Evolutionary conservation across 2,797 vertebrate species (phyloP).

Genomic region (Crossoptilon crossoptilon): DNA sequence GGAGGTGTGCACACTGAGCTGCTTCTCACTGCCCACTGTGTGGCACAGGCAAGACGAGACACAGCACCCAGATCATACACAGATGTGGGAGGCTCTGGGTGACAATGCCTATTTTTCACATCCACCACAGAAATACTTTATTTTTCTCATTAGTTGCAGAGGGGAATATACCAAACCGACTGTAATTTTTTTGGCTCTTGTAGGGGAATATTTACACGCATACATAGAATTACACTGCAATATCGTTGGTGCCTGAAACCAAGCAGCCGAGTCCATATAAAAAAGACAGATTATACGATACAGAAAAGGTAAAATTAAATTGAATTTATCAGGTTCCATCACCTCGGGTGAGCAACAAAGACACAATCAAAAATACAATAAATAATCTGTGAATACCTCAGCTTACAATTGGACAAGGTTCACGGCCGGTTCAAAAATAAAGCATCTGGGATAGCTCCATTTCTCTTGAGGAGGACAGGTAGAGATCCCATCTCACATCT

Average conservation of each 20-base stretch:
- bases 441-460: constrained; percentile 27
- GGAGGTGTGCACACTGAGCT: neutral
- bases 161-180: neutral
- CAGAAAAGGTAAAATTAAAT: constrained; percentile 43
- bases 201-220: neutral
- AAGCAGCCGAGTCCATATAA: constrained; percentile 7
- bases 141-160: constrained; percentile 33
- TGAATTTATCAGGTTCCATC: constrained; percentile 41
- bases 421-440: constrained; percentile 18
- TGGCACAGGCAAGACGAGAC: neutral
- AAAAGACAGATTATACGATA: constrained; percentile 19
- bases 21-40: neutral
- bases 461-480: constrained; percentile 24
- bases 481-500: neutral
- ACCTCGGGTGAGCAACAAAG: constrained; percentile 7
- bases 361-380: constrained; percentile 30
- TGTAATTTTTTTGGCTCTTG: neutral
- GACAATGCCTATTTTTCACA: neutral
- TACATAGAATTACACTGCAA: neutral
- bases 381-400: constrained; percentile 4
- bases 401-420: constrained; percentile 24
- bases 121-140: neutral
- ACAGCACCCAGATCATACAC: neutral
- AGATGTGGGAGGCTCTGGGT: neutral
- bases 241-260: neutral